These are phyloP conservation scores for Mamestra brassicae DNA, from an alignment of 2,888 invertebrate genomes.

Conservation along the genomic window DNA sequence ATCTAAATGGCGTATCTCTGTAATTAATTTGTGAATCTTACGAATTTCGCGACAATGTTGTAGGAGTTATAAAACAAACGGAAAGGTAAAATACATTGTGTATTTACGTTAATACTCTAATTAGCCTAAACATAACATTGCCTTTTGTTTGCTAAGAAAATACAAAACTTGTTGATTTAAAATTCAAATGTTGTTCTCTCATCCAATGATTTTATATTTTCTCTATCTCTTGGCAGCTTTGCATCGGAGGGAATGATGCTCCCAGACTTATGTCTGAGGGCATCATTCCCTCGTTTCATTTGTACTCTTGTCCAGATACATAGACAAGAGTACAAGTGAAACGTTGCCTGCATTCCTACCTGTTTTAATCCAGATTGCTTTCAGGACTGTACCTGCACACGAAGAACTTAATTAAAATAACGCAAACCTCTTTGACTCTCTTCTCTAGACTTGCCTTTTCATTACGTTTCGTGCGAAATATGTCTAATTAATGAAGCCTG, in stretches of 20 bases:
- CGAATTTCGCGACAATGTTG: neutral
- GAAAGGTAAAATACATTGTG: neutral
- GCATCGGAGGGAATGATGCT: too few species aligned
- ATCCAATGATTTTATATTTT: too few species aligned
- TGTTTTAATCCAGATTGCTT: neutral
- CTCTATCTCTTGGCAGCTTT: too few species aligned
- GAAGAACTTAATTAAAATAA: slow-evolving; percentile 1
- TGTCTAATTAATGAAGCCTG: slow-evolving; percentile 33
- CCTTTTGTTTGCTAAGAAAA: too few species aligned
- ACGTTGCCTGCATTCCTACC: neutral
- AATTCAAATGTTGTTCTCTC: too few species aligned
- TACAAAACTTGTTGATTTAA: too few species aligned
- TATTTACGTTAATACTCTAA: neutral
- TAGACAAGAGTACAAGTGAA: neutral
- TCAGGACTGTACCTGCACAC: neutral
- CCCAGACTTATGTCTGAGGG: too few species aligned
- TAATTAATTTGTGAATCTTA: neutral
- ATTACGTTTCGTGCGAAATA: slow-evolving; percentile 37
- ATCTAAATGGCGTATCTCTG: slow-evolving; percentile 6
- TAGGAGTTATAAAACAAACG: neutral
- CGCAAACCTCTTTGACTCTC: neutral
- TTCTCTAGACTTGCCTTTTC: slow-evolving; percentile 29
- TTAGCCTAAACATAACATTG: too few species aligned
- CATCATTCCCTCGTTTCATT: too few species aligned
- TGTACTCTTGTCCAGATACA: neutral